Base-by-base conservation (phyloP, 2,888 invertebrate species). In the Brassicogethes aeneus region DNA sequence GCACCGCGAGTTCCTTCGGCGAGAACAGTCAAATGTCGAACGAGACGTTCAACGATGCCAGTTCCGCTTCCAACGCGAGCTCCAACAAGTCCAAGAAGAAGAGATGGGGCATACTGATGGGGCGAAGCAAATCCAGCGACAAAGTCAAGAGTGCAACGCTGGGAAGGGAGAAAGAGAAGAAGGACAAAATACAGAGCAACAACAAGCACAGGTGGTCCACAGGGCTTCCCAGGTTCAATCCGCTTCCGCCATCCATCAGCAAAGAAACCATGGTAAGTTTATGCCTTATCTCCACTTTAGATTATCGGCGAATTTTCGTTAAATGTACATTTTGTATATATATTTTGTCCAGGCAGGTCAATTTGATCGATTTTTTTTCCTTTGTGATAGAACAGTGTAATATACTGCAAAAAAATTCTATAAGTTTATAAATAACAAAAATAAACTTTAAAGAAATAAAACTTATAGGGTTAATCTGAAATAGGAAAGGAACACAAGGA, bases 261-360 rank as follows among this genome's bases (percentile, higher is more conserved):
- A 85, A 85, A 70, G 86, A 86, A 68, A 82, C 82, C 48, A 77
- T 85, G 82, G 85, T 84, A 56, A 70, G 72, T 65, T n/a, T n/a
- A n/a, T 29, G 35, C 43, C 43, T 30, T 41, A 13, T 39, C 16
- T 13, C 17, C 17, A 23, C 13, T n/a, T n/a, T n/a, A n/a, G n/a
- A n/a, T n/a, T n/a, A 13, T n/a, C n/a, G n/a, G n/a, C n/a, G n/a
- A n/a, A n/a, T n/a, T n/a, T n/a, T n/a, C n/a, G n/a, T n/a, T n/a
- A n/a, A n/a, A n/a, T n/a, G n/a, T n/a, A n/a, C n/a, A n/a, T n/a
- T n/a, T n/a, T n/a, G n/a, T n/a, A n/a, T n/a, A n/a, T n/a, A n/a
- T n/a, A n/a, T n/a, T n/a, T n/a, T n/a, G n/a, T n/a, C n/a, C n/a
- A n/a, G n/a, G n/a, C n/a, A n/a, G n/a, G n/a, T n/a, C n/a, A n/a